A percentile compares a stretch with the other conserved stretches of the same genome.
These are phyloP conservation scores for Ligdia adustata DNA, from an alignment of 2,888 invertebrate species.

Conservation along the genomic window DNA sequence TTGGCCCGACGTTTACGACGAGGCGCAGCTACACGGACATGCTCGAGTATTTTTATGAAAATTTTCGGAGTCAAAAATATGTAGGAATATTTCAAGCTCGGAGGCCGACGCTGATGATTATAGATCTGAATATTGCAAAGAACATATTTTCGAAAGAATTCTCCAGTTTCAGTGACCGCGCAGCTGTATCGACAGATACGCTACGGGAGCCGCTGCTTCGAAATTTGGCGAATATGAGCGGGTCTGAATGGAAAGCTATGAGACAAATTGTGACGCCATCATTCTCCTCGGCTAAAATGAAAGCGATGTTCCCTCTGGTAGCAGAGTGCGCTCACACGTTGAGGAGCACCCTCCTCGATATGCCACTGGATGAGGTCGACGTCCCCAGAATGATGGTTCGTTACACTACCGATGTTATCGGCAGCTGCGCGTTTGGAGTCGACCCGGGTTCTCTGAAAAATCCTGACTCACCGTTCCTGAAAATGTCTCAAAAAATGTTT, in stretches of 20 bases:
- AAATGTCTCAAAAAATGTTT: constrained; percentile 77
- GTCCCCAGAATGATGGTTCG: constrained; percentile 68
- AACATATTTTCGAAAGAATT: constrained; percentile 67
- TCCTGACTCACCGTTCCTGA: constrained; percentile 69
- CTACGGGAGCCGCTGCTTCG: constrained; percentile 72
- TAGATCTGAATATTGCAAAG: constrained; percentile 70
- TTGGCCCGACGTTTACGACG: constrained; percentile 72
- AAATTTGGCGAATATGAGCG: constrained; percentile 76
- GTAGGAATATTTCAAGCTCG: constrained; percentile 77
- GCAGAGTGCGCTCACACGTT: constrained; percentile 68
- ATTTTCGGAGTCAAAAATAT: constrained; percentile 61
- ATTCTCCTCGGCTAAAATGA: constrained; percentile 80
- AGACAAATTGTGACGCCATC: constrained; percentile 74
- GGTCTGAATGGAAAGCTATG: constrained; percentile 77
- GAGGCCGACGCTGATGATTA: constrained; percentile 70
- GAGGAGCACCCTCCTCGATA: constrained; percentile 51
- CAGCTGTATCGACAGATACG: constrained; percentile 70
- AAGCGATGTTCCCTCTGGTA: constrained; percentile 77
- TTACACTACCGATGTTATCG: constrained; percentile 76
- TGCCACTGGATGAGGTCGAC: constrained; percentile 58
- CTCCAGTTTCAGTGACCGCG: constrained; percentile 67
- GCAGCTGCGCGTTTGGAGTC: constrained; percentile 77
- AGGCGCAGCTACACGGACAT: constrained; percentile 68
- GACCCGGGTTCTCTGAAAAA: constrained; percentile 70
- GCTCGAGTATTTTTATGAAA: constrained; percentile 68